Conservation (phyloP, 2,797 vertebrate genomes). For the Chromis chromis region DNA sequence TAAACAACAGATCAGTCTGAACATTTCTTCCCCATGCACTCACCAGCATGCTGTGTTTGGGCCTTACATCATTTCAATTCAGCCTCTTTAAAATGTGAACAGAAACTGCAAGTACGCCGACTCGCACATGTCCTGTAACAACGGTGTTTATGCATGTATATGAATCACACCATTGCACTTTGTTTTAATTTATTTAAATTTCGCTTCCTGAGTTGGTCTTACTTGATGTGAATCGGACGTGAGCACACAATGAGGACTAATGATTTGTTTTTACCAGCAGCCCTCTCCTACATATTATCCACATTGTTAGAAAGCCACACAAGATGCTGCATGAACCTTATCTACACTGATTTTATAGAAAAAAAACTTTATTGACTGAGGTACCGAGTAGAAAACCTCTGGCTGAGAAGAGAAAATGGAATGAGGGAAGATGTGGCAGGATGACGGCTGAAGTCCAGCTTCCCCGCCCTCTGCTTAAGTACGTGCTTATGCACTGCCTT, state of each 20-base stretch:
- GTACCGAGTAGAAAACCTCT: slow-evolving; percentile 48
- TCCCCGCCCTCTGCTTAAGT: slow-evolving; percentile 28
- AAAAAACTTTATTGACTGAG: slow-evolving; percentile 25
- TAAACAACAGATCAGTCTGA: slow-evolving; percentile 21
- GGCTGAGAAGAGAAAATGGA: slow-evolving; percentile 28
- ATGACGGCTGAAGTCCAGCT: slow-evolving; percentile 21
- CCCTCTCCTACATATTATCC: background rate
- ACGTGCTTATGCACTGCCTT: slow-evolving; percentile 14
- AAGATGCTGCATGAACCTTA: slow-evolving; percentile 20
- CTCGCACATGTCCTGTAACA: slow-evolving; percentile 17
- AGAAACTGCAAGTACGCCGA: slow-evolving; percentile 10
- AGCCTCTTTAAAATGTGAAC: slow-evolving; percentile 15
- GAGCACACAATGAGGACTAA: slow-evolving; percentile 22
- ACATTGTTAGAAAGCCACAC: slow-evolving; percentile 37
- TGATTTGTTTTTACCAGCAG: background rate
- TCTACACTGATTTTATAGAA: background rate
- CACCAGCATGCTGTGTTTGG: background rate
- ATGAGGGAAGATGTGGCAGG: background rate
- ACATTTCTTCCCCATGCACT: background rate
- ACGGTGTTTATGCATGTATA: slow-evolving; percentile 8
- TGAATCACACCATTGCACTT: slow-evolving; percentile 31
- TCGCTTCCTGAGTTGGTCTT: slow-evolving; percentile 77
- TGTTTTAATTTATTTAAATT: slow-evolving; percentile 48
- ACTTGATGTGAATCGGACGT: slow-evolving; percentile 56
- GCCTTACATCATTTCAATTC: slow-evolving; percentile 2